Evolutionary conservation across 2,113 vertebrate genomes (phyloP).

Genomic region (Toxotes chatareus): DNA sequence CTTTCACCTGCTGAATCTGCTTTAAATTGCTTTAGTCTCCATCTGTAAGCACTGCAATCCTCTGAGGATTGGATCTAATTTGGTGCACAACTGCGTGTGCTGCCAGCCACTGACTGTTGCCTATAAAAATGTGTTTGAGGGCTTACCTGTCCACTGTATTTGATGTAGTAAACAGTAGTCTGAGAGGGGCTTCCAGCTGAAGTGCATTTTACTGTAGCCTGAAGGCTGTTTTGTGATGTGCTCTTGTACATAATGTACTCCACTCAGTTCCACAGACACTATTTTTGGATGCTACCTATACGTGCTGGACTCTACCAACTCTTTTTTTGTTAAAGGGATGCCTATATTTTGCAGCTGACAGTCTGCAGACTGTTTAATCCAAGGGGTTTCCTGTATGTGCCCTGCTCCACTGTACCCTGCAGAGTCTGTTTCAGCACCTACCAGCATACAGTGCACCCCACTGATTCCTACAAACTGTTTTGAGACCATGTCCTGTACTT

Average conservation of each 20-base stretch:
- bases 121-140: background rate
- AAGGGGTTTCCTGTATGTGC: conserved; percentile 39
- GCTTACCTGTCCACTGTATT: conserved; percentile 20
- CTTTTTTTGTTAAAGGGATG: background rate
- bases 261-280: conserved; percentile 16
- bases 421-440: background rate
- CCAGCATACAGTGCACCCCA: background rate
- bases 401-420: conserved; percentile 13
- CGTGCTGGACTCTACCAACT: background rate
- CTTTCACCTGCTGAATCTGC: conserved; percentile 19
- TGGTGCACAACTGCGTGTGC: background rate
- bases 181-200: conserved; percentile 24
- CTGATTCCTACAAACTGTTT: conserved; percentile 30
- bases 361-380: conserved; percentile 25
- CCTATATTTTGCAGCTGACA: conserved; percentile 1
- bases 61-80: conserved; percentile 1
- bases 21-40: conserved; percentile 1
- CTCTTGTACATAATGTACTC: conserved; percentile 36
- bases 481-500: conserved; percentile 14
- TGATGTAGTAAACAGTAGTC: background rate
- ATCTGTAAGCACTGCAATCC: background rate
- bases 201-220: conserved; percentile 44
- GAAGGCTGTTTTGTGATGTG: conserved; percentile 46
- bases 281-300: conserved; percentile 31
- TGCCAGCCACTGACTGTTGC: background rate